Evolutionary conservation across 2,113 vertebrate genomes (phyloP).

Genomic region (Formicarius rufipectus): DNA sequence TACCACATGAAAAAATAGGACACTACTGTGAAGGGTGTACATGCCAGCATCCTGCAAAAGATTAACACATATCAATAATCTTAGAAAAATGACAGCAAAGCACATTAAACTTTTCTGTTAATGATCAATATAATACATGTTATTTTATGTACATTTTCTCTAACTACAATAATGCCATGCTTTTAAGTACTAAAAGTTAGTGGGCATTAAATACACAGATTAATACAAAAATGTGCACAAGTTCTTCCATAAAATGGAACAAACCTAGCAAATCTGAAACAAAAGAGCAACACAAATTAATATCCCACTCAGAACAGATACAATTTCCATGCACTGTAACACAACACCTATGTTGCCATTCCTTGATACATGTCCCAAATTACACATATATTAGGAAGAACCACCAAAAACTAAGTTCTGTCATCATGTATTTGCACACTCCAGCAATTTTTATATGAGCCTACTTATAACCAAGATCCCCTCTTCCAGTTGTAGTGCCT

Average conservation of each 20-base stretch:
- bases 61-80: neutral
- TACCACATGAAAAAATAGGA: conserved; percentile 97
- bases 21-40: conserved; percentile 84
- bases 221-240: neutral
- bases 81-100: neutral
- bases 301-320: neutral
- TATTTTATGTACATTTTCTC: neutral
- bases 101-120: neutral
- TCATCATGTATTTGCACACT: neutral
- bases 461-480: neutral
- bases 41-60: conserved; percentile 87
- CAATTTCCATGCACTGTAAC: neutral
- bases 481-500: neutral
- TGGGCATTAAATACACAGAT: neutral
- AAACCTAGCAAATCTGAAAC: rapidly evolving
- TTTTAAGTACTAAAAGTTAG: neutral
- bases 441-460: neutral
- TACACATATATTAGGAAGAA: neutral
- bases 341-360: neutral
- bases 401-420: neutral
- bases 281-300: neutral
- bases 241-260: neutral
- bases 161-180: neutral
- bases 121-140: neutral
- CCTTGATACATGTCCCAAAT: neutral